These are phyloP conservation scores for Aethes cnicana DNA, from an alignment of 2,888 invertebrate species.

Conservation along the genomic window DNA sequence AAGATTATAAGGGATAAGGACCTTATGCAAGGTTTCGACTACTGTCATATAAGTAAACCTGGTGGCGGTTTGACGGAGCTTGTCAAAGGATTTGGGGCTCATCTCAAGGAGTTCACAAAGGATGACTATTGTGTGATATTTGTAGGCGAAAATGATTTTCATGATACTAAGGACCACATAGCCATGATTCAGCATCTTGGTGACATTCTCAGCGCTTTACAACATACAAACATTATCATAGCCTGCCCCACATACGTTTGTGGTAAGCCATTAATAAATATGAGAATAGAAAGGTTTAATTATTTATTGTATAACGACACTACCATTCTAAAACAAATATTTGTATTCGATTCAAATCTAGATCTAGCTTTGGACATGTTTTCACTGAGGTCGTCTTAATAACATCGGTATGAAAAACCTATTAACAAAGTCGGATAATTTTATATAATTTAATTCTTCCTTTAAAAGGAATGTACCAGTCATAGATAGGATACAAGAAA, in stretches of 20 bases:
- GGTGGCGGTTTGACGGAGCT: neutral
- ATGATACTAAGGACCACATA: neutral
- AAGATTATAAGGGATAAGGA: neutral
- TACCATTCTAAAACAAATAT: neutral
- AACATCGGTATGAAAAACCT: too few species aligned
- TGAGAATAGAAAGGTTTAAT: neutral
- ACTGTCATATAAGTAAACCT: neutral
- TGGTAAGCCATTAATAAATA: neutral
- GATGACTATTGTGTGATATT: neutral
- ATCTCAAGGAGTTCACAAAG: neutral
- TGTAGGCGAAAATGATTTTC: neutral
- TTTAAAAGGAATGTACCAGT: too few species aligned
- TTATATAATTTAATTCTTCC: too few species aligned
- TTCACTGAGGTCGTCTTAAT: too few species aligned
- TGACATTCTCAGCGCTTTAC: neutral
- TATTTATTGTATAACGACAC: neutral
- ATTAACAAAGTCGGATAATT: too few species aligned
- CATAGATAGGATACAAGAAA: too few species aligned
- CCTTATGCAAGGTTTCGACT: neutral
- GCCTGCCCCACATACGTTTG: neutral
- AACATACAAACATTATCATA: neutral
- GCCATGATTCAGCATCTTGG: neutral
- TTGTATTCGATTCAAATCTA: neutral
- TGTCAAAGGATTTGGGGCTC: neutral
- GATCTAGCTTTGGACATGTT: neutral